Base-by-base conservation (phyloP, 2,113 vertebrate species). In the Indicator maculatus region DNA sequence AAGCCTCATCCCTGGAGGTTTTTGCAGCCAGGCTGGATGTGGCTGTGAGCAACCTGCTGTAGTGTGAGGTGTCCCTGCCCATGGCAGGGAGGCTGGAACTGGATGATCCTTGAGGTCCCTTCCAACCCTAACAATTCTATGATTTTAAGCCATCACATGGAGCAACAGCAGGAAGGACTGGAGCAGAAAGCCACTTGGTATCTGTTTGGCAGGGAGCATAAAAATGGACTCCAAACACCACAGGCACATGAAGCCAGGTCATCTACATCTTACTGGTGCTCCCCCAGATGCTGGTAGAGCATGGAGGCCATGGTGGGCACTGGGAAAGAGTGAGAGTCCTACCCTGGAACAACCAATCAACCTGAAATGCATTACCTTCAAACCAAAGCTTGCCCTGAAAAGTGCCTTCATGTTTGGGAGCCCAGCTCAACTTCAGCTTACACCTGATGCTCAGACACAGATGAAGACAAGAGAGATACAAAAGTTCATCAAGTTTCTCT, bases 301-400 rank as follows among this genome's bases (percentile, higher is more conserved):
- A 47, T 1, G 0, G 6, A 5, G 3, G 6, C 24, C 73, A 10
- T 36, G 28, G 10, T 0, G 0, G 33, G 16, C 38, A 16, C 59
- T 10, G 19, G 4, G 12, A 44, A 8, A 16, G 75, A 69, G 8
- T 9, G 7, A 2, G 7, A 72, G 3, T 23, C 91, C 63, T 18
- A 26, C 41, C 23, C 44, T 26, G 7, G 28, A 71, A 67, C 58
- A 58, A 12, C 12, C 13, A 24, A 75, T 60, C 61, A 20, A 31
- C 9, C 5, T 8, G 20, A 45, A 87, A 72, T 11, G 44, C 44
- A 69, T 58, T 31, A 31, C 13, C 2, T 63, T 74, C 10, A 31
- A 59, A 41, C 59, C 59, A 21, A 71, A 74, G 16, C 21, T 39
- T 16, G 23, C 3, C 0, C 6, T 2, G 12, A 20, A 53, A 75